phyloP scores from a whole-genome alignment of 2,888 invertebrate species.

The Ctena decussata region DNA sequence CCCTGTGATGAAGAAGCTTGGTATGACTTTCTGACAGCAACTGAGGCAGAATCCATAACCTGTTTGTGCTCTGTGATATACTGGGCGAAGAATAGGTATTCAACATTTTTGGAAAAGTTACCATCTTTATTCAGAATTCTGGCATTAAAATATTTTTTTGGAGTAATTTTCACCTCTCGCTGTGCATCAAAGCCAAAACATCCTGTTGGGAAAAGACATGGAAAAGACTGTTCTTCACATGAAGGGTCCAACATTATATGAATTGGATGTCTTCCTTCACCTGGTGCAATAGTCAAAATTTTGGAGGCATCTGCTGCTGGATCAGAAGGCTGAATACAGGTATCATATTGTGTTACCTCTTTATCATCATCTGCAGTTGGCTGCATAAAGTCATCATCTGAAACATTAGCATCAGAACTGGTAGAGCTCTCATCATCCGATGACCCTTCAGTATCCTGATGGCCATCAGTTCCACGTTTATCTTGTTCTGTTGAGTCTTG shows the following conservation, averaged over 20 bases:
- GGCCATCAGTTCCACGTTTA: background rate
- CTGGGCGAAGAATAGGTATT: slow-evolving; percentile 53
- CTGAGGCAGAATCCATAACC: slow-evolving; percentile 38
- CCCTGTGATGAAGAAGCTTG: slow-evolving; percentile 50
- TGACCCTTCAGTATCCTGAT: background rate
- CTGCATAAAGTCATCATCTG: too few relatives aligned
- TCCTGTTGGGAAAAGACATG: slow-evolving; percentile 49
- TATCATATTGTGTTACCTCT: too few relatives aligned
- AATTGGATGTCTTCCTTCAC: too few relatives aligned
- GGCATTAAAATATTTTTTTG: too few relatives aligned
- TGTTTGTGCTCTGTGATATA: slow-evolving; percentile 54
- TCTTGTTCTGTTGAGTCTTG: background rate
- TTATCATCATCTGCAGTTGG: too few relatives aligned
- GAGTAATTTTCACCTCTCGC: slow-evolving; percentile 26
- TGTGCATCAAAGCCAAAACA: slow-evolving; percentile 47
- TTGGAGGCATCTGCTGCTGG: slow-evolving; percentile 39
- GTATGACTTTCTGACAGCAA: slow-evolving; percentile 44
- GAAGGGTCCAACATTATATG: too few relatives aligned
- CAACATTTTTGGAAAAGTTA: slow-evolving; percentile 49
- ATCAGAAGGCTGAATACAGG: slow-evolving; percentile 47
- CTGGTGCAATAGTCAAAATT: slow-evolving; percentile 34
- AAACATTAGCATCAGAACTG: background rate
- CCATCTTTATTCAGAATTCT: too few relatives aligned
- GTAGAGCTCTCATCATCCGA: background rate
- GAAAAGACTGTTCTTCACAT: slow-evolving; percentile 36